Conservation (phyloP, 64 coral and sea anemone species). For the Cladopsammia gracilis region DNA sequence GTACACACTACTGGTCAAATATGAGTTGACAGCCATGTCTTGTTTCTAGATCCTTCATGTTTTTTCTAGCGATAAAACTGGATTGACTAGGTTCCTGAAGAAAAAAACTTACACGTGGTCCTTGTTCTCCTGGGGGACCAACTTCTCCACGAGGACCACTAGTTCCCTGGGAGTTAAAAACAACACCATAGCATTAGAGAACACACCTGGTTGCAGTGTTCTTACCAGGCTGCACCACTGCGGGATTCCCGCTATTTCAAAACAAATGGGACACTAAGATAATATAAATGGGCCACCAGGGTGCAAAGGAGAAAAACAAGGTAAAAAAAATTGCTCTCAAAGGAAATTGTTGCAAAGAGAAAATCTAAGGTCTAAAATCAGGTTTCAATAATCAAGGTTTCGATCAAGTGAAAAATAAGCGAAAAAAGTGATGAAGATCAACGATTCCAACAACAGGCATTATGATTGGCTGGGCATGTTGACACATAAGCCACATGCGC, state of each 20-base stretch:
- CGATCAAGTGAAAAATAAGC: not conserved
- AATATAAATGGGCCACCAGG: constrained; percentile 28
- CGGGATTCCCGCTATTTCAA: constrained; percentile 32
- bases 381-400: not conserved
- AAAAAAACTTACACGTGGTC: constrained; percentile 3
- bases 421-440: not conserved
- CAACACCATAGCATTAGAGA: not conserved
- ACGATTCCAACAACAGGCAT: not conserved
- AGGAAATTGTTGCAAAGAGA: not conserved
- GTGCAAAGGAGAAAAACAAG: constrained; percentile 15
- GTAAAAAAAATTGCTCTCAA: not conserved
- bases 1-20: too few species aligned
- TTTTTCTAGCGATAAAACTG: too few species aligned
- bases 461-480: not conserved
- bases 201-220: constrained; percentile 20
- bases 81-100: too few species aligned
- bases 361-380: not conserved
- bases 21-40: too few species aligned
- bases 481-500: not conserved
- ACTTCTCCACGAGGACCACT: not conserved
- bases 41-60: too few species aligned
- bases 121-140: not conserved
- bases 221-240: constrained; percentile 32
- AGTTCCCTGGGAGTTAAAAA: not conserved
- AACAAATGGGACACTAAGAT: constrained; percentile 32